Evolutionary conservation across 2,113 vertebrate genomes (phyloP), one percentile per base, ranked within the genome.

Genomic region (Salminus brasiliensis): DNA sequence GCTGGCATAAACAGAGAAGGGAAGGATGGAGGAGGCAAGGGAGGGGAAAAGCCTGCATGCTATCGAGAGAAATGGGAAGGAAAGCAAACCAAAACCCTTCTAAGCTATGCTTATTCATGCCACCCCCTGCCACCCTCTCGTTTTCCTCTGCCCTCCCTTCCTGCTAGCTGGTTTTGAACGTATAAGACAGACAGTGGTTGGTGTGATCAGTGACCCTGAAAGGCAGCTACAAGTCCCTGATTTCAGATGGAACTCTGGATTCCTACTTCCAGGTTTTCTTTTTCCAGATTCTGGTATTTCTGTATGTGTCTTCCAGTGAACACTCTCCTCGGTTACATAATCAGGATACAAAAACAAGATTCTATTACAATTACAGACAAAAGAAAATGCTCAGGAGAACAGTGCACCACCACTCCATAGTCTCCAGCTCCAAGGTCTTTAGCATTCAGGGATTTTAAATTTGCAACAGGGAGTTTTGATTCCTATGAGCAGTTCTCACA

Each of bases 101-200:
- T 71, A 29, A 23, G 78, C 66, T 62, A 21, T 81, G 78, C 85
- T 88, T 30, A 80, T 85, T 84, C 82, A 57, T 30, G 1, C 43
- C 81, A 39, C 59, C 70, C 47, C 53, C 70, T 41, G 16, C 57
- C n/a, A 52, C 53, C 34, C 13, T 11, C 10, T 9, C 68, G 29
- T 73, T 83, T 85, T 73, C 75, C 47, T 77, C 74, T 67, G 72
- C 57, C 83, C 71, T 80, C 72, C 74, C 52, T 79, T 81, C 85
- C 78, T 72, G 27, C 73, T 83, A 85, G 73, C 71, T 45, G 72
- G 55, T 82, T 74, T 86, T 87, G 77, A 90, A 90, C 88, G 81
- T 87, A 81, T 88, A 86, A 90, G 81, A 84, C 83, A 82, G 85
- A 90, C 91, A 89, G 91, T 90, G 88, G 83, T 82, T 86, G 83